Percentiles rank a stretch among this genome's conserved stretches.
phyloP scores from a whole-genome alignment of 2,797 vertebrate genomes.

The Morus bassanus region DNA sequence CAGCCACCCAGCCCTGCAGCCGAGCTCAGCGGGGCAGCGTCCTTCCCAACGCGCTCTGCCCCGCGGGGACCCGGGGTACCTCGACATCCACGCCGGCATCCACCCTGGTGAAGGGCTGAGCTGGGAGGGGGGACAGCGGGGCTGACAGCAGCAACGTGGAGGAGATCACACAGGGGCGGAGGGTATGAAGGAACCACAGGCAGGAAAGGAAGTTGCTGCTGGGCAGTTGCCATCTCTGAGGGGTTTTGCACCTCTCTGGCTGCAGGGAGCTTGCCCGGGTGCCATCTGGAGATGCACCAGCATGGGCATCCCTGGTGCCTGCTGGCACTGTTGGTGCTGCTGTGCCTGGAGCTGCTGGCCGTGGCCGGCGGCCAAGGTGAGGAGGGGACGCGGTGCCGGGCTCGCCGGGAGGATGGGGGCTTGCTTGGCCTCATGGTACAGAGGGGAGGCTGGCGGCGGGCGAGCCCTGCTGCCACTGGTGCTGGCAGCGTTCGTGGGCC shows the following conservation, averaged over 20 bases:
- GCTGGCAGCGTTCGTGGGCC: too few relatives aligned
- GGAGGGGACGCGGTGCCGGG: neutral
- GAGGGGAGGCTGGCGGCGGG: neutral
- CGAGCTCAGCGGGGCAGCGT: accelerated
- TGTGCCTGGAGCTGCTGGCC: neutral
- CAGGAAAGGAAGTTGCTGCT: neutral
- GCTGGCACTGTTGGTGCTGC: neutral
- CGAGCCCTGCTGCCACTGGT: neutral
- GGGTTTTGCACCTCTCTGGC: neutral
- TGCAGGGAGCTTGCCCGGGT: neutral
- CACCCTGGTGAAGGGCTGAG: too few relatives aligned
- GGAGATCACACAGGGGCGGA: neutral
- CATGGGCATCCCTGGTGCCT: accelerated
- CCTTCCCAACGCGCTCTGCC: neutral
- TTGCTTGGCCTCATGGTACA: accelerated
- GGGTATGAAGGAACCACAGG: neutral
- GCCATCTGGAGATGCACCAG: neutral
- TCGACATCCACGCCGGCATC: accelerated
- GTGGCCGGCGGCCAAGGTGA: neutral
- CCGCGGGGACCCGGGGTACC: accelerated
- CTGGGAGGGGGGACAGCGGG: too few relatives aligned
- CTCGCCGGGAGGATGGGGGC: neutral
- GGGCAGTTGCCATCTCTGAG: neutral
- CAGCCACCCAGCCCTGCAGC: neutral
- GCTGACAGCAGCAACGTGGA: accelerated